Evolutionary conservation across 2,113 vertebrate species (phyloP).

Genomic region (Rattus rattus): DNA sequence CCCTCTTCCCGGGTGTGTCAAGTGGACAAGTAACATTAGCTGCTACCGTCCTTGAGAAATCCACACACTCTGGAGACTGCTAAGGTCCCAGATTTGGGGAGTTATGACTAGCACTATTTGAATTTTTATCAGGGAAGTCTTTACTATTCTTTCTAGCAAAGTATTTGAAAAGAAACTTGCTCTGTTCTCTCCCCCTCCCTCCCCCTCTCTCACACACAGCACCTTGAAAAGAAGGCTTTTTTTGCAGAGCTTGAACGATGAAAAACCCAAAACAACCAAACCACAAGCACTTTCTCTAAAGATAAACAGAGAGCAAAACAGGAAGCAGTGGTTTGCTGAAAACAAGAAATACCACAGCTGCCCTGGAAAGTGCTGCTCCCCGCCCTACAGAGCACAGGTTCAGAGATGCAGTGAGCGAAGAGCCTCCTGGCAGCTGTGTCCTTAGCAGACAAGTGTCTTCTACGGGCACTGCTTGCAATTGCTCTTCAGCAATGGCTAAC

Average conservation of each 20-base stretch:
- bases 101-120: not conserved
- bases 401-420: slow-evolving; percentile 26
- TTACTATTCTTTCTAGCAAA: not conserved
- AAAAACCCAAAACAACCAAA: slow-evolving; percentile 74
- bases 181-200: not conserved
- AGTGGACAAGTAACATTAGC: not conserved
- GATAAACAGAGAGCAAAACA: slow-evolving; percentile 81
- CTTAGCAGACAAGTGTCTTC: not conserved
- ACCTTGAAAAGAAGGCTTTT: slow-evolving; percentile 69
- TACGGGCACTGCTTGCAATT: not conserved
- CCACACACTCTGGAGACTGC: not conserved
- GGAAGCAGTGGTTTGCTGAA: slow-evolving; percentile 74
- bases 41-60: not conserved
- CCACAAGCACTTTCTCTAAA: slow-evolving; percentile 79
- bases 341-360: slow-evolving; percentile 55
- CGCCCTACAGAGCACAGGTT: slow-evolving; percentile 13
- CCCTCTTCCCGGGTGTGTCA: not conserved
- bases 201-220: too few species aligned
- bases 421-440: not conserved
- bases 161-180: slow-evolving; percentile 3
- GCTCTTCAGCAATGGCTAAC: not conserved
- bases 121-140: not conserved
- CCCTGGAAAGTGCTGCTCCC: slow-evolving; percentile 44
- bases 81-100: not conserved
- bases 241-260: slow-evolving; percentile 70